Conservation (phyloP, 2,888 invertebrate genomes). For the Limenitis arthemis region DNA sequence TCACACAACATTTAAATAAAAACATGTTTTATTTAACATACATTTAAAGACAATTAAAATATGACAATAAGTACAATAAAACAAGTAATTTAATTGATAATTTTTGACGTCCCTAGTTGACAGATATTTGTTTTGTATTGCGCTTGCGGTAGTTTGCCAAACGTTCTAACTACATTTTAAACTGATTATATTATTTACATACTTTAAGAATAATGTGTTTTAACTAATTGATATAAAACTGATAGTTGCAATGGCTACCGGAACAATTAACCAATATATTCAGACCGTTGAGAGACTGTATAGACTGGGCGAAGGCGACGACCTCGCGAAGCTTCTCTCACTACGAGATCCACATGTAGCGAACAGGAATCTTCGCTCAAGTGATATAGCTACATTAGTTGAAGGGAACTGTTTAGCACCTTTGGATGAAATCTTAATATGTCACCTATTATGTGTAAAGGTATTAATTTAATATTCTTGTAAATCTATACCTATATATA, state of each 20-base stretch:
- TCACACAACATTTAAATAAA: too few species aligned
- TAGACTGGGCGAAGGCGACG: conserved; percentile 74
- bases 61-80: too few species aligned
- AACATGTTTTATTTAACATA: too few species aligned
- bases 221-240: conserved; percentile 11
- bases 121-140: too few species aligned
- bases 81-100: too few species aligned
- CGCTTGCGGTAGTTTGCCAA: too few species aligned
- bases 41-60: too few species aligned
- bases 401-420: conserved; percentile 80
- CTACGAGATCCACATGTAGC: conserved; percentile 80
- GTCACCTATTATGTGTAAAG: conserved; percentile 80
- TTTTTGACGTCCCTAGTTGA: too few species aligned
- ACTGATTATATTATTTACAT: too few species aligned
- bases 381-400: conserved; percentile 79
- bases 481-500: not conserved
- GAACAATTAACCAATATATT: conserved; percentile 54
- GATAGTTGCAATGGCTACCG: conserved; percentile 33
- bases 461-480: conserved; percentile 41
- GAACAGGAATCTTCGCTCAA: conserved; percentile 78
- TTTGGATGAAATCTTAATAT: conserved; percentile 81
- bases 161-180: too few species aligned
- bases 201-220: not conserved
- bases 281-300: conserved; percentile 73
- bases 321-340: conserved; percentile 74